Evolutionary conservation across 2,888 invertebrate genomes (phyloP).

Genomic region (Drosophila stalkeri): DNA sequence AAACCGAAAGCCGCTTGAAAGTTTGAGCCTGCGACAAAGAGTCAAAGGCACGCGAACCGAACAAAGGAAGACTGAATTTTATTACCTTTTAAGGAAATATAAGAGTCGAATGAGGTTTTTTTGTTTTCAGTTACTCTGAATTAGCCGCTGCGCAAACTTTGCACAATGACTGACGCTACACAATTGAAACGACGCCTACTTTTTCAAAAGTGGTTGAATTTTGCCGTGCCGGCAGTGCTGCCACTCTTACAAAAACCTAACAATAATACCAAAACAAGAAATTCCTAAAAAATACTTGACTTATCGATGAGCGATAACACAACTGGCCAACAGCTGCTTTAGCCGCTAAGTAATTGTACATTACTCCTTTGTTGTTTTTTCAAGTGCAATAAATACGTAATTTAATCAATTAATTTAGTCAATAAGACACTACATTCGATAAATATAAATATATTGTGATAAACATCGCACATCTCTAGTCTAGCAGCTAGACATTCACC

Average conservation of each 20-base stretch:
- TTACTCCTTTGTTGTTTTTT: slow-evolving; percentile 14
- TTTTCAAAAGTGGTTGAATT: slow-evolving; percentile 74
- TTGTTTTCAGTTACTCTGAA: slow-evolving; percentile 43
- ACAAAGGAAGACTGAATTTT: slow-evolving; percentile 43
- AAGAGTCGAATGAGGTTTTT: slow-evolving; percentile 48
- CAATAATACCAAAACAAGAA: slow-evolving; percentile 4
- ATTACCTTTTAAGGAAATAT: slow-evolving; percentile 73
- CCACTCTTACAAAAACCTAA: slow-evolving; percentile 23
- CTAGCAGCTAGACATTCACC: slow-evolving; percentile 28
- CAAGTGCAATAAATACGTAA: slow-evolving; percentile 24
- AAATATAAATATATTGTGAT: slow-evolving; percentile 1
- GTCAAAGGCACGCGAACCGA: slow-evolving; percentile 44
- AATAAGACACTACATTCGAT: slow-evolving; percentile 19
- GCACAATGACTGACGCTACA: slow-evolving; percentile 67
- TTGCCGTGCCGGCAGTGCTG: slow-evolving; percentile 27
- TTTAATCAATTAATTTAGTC: slow-evolving; percentile 6
- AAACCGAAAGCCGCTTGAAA: neutral
- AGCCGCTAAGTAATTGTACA: slow-evolving; percentile 14
- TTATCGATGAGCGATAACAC: slow-evolving; percentile 21
- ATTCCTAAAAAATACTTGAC: neutral
- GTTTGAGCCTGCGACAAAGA: slow-evolving; percentile 12
- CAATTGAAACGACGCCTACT: slow-evolving; percentile 76
- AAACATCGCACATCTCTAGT: slow-evolving; percentile 36
- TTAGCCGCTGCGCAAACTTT: slow-evolving; percentile 58
- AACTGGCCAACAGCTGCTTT: slow-evolving; percentile 30